phyloP scores from a whole-genome alignment of 2,113 vertebrate species.

The Callocephalon fimbriatum region DNA sequence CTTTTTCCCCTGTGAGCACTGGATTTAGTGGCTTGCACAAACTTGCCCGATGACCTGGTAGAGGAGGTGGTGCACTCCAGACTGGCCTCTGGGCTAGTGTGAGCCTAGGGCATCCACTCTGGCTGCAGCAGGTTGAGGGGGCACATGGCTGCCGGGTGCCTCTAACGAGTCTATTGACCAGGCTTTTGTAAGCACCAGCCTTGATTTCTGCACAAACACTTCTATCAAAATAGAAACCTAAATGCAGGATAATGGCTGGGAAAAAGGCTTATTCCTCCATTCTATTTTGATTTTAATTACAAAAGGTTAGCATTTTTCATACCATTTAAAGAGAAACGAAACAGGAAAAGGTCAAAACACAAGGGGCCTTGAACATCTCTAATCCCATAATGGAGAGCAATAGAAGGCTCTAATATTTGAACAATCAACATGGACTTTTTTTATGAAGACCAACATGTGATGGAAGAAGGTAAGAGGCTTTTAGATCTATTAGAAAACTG shows the following conservation, averaged over 20 bases:
- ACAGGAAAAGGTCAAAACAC: slow-evolving; percentile 65
- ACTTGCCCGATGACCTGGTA: rapidly evolving
- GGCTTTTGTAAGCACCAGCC: not conserved
- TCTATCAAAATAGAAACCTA: not conserved
- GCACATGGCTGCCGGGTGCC: rapidly evolving
- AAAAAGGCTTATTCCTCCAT: not conserved
- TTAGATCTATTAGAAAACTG: slow-evolving; percentile 79
- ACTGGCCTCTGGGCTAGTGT: not conserved
- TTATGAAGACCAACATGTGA: slow-evolving; percentile 65
- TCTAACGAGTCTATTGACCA: not conserved
- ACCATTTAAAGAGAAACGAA: slow-evolving; percentile 44
- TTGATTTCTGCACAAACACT: not conserved
- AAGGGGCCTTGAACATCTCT: slow-evolving; percentile 3
- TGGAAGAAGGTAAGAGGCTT: slow-evolving; percentile 71
- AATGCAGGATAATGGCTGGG: not conserved
- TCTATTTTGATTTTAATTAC: slow-evolving; percentile 58
- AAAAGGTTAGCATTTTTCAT: slow-evolving; percentile 53
- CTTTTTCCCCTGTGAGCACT: not conserved
- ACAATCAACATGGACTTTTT: slow-evolving; percentile 64
- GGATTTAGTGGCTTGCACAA: not conserved
- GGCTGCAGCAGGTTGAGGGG: not conserved
- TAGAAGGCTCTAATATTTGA: slow-evolving; percentile 35
- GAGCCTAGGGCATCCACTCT: not conserved
- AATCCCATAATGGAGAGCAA: slow-evolving; percentile 64
- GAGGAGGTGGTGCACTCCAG: not conserved